These are phyloP conservation scores for Saguinus imperator DNA, from an alignment of 2,113 vertebrate genomes.

Conservation along the genomic window DNA sequence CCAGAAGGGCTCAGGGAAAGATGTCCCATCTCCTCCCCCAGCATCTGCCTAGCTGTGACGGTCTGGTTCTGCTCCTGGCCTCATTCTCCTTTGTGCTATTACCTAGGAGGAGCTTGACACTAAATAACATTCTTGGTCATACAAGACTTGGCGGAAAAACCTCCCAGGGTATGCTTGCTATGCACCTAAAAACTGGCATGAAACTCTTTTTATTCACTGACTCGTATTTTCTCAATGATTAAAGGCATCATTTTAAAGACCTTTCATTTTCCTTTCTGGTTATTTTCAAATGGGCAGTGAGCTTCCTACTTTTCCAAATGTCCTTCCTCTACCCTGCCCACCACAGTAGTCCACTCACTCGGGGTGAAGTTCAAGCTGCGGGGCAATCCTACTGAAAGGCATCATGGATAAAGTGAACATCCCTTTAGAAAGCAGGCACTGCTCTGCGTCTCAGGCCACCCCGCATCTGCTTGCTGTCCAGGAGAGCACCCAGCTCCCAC, in stretches of 20 bases:
- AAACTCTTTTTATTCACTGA: not conserved
- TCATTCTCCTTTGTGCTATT: not conserved
- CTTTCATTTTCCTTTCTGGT: constrained; percentile 13
- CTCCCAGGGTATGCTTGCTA: not conserved
- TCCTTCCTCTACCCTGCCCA: not conserved
- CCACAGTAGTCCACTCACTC: not conserved
- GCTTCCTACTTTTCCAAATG: not conserved
- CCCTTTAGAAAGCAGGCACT: not conserved
- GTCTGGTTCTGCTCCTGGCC: not conserved
- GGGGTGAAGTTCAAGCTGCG: not conserved
- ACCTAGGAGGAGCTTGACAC: not conserved
- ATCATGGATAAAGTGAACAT: not conserved
- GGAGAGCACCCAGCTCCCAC: not conserved
- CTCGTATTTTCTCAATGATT: not conserved
- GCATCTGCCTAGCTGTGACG: not conserved
- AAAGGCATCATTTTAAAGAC: not conserved
- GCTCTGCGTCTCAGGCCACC: no score
- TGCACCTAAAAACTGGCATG: not conserved
- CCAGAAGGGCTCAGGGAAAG: not conserved
- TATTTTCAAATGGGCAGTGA: not conserved
- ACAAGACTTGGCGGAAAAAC: not conserved
- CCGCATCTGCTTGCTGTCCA: not conserved
- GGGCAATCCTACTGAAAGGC: not conserved
- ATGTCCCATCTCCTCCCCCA: not conserved
- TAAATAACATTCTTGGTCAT: not conserved